Base-by-base conservation (phyloP, 1,140 invertebrate genomes). In the Doryteuthis pealeii region DNA sequence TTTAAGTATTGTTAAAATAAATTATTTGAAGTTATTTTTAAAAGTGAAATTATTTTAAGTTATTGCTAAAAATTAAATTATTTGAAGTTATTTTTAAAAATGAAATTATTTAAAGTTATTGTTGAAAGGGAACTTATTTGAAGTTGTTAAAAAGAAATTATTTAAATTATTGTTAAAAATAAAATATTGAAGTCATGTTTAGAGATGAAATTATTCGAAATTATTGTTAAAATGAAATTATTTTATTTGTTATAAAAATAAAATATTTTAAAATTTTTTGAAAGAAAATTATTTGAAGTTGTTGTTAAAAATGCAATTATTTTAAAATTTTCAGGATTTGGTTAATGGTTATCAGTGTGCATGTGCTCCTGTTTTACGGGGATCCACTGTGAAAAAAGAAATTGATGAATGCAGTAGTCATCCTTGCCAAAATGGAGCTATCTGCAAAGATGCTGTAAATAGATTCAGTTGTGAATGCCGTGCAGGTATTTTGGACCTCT, bases 341-440 rank as follows among this genome's bases (percentile, higher is more conserved):
- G 83, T 90, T 35, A 85, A 81, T 33, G 86, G 88, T 73, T 90
- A 86, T 78, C 82, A 84, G 45, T 95, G 94, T 85, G 92, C 93
- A 58, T 96, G 94, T 87, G 91, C 91, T 26, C 90, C 92, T 0
- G 94, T 94, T 30, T 95, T 91, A 86, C 93, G 92, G 65, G 93
- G 83, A 66, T 22, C 54, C 10, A 18, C 65, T 35, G 72, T 54
- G n/a, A 74, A 76, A 26, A 28, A 15, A n/a, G 65, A 74, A 18
- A 71, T 76, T 32, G 71, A 69, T 32, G 72, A 71, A 31, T 77
- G 76, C 32, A 15, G 14, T 4, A 67, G 43, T 18, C 15, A 54
- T 6, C 66, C 45, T 10, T 58, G 68, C 26, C 28, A 6, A 30
- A 30, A 45, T 70, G 43, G 33, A 49, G 35, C 5, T 58, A 69